Evolutionary conservation across 2,113 vertebrate genomes (phyloP).

Genomic region (Nothoprocta perdicaria): DNA sequence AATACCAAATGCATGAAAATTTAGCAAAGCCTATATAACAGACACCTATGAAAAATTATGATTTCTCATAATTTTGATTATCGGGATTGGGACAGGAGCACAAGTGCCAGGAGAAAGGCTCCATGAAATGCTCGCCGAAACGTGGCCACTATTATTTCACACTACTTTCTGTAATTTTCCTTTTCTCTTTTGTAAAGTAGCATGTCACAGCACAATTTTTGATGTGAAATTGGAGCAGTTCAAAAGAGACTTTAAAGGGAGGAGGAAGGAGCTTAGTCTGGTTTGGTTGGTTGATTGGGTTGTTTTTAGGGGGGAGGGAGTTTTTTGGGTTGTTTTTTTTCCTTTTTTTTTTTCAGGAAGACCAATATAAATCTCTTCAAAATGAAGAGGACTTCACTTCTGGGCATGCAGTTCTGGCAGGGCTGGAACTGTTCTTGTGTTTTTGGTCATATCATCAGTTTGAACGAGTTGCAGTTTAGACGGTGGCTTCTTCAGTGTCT

Average conservation of each 20-base stretch:
- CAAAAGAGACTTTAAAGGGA: not conserved
- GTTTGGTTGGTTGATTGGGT: not conserved
- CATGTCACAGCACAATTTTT: not conserved
- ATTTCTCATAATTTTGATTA: not conserved
- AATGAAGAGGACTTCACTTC: not conserved
- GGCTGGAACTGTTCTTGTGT: conserved; percentile 18
- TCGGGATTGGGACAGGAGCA: not conserved
- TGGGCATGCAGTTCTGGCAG: conserved; percentile 31
- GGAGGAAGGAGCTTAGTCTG: not conserved
- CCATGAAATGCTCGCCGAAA: conserved; percentile 28
- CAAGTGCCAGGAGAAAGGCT: conserved; percentile 16
- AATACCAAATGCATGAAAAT: not conserved
- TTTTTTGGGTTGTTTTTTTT: not conserved
- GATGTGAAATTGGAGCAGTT: not conserved
- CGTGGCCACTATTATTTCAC: not conserved
- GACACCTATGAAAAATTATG: not conserved
- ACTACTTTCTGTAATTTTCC: not conserved
- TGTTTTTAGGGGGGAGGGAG: not conserved
- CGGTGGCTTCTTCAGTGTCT: not conserved
- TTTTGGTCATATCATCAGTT: not conserved
- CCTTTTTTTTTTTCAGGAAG: conserved; percentile 13
- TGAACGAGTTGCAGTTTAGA: conserved; percentile 1
- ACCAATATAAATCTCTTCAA: not conserved
- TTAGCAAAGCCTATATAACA: not conserved
- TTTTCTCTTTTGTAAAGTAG: not conserved